Evolutionary conservation across 2,113 vertebrate species (phyloP), one percentile per base, ranked within the genome.

Genomic region (Galemys pyrenaicus): DNA sequence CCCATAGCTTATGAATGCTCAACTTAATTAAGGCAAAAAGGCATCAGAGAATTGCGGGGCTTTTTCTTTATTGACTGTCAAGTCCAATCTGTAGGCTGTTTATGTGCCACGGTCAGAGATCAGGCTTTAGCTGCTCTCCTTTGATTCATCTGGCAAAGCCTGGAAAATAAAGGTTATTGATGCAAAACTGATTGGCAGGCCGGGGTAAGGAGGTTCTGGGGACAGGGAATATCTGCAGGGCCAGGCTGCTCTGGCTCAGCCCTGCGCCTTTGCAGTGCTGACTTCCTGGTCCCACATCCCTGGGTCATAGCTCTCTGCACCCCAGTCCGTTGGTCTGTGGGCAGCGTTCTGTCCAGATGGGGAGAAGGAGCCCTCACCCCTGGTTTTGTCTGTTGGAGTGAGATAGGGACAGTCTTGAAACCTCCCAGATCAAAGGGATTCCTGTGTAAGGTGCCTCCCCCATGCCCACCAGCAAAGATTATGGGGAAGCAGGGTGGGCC

Each of bases 81-180:
- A 82, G 85, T 65, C 35, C 82, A 64, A 17, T 60, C 95, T 58
- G 70, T 24, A 83, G 82, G 85, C 91, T 95, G 74, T 95, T 96
- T 92, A 95, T 2, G 39, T 70, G 89, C 86, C 90, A 87, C 87
- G 92, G 92, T 96, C 89, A 93, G 89, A 95, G 95, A 86, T 94
- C 83, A 54, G 70, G 70, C 85, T 41, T 78, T 60, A 91, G 86
- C 86, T 30, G 54, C 81, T 60, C 30, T 75, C 95, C 41, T 91
- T 81, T 87, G 56, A 46, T 79, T 92, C 85, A 73, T 87, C 75
- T 80, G 65, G 91, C 83, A 94, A 79, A 91, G 75, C 56, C 28
- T 0, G 7, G 56, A 78, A 94, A 89, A 17, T 94, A 56, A 74
- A 85, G 41, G 85, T 93, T 91, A 95, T 71, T 90, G 81, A 85